Base-by-base conservation (phyloP, 2,797 vertebrate species). In the Carduelis carduelis region DNA sequence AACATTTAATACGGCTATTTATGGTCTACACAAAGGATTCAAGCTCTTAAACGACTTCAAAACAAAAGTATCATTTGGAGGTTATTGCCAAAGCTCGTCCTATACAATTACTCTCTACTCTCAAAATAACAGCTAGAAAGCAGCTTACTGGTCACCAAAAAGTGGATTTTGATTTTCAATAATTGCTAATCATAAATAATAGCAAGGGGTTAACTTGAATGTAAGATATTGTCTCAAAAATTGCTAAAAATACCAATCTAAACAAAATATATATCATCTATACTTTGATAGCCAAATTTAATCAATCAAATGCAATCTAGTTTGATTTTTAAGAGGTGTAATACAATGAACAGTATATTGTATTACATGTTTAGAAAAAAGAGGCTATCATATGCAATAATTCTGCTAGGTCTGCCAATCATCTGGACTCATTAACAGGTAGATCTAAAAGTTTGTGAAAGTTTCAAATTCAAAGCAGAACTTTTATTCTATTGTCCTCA, bases 1-100 rank as follows among this genome's bases (percentile, higher is more conserved):
- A 92, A 64, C n/a, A 47, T 85, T 85, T 85, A 83, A 28, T 66
- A 60, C 59, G 85, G 44, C 75, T 95, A 88, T 96, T 95, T 97
- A 85, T 81, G 82, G 66, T 39, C 89, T 71, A 41, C 72, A 65
- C 63, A 92, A 59, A 83, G 79, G 72, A 95, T 41, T 57, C 60
- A 81, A 91, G 72, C 59, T 83, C 49, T 87, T 81, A 92, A 91
- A 93, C 16, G 2, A 68, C 65, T 93, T 95, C 43, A 83, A 69
- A 72, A 88, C 32, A 94, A 87, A 96, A 66, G 46, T 57, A 14
- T 83, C 41, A 9, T 83, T 91, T 94, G 41, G 84, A 96, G 83
- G 66, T 84, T 93, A 84, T 50, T 82, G 56, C 23, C 24, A 39
- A 23, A 83, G 57, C 15, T 59, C 81, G 39, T 83, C 61, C 75